These are phyloP conservation scores for Drosophila kurseongensis DNA, from an alignment of 1,140 invertebrate genomes.

Conservation along the genomic window DNA sequence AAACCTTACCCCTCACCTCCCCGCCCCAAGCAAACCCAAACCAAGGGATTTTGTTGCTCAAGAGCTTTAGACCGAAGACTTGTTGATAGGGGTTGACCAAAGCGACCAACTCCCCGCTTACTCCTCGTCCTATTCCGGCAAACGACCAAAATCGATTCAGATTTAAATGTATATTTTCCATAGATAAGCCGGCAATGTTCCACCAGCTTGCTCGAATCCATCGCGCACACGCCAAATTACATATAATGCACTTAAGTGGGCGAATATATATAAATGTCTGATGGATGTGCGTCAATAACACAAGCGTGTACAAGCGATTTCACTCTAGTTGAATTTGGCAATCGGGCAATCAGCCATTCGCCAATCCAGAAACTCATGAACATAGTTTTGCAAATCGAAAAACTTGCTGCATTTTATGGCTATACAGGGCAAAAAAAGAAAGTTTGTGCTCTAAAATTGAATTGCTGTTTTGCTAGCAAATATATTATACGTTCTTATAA, in stretches of 20 bases:
- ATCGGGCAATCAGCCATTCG: constrained; percentile 34
- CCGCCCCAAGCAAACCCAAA: constrained; percentile 22
- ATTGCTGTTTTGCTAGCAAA: not conserved
- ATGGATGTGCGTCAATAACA: constrained; percentile 62
- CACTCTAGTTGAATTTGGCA: constrained; percentile 43
- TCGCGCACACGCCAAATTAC: constrained; percentile 21
- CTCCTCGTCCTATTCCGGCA: not conserved
- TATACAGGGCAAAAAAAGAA: constrained; percentile 2
- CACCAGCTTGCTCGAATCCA: constrained; percentile 13
- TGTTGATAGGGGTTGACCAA: constrained; percentile 77
- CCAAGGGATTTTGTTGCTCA: constrained; percentile 67
- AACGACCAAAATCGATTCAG: constrained; percentile 59
- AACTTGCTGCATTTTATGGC: constrained; percentile 24
- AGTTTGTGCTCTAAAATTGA: not conserved
- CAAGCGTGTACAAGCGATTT: constrained; percentile 59
- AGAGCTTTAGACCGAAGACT: constrained; percentile 58
- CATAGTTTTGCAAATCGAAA: constrained; percentile 69
- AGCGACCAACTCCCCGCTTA: constrained; percentile 4
- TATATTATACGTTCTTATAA: not conserved
- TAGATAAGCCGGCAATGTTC: constrained; percentile 39
- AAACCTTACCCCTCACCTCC: not conserved
- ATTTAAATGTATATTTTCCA: constrained; percentile 74
- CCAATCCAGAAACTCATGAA: constrained; percentile 44
- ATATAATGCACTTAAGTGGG: constrained; percentile 66
- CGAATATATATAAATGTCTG: constrained; percentile 31